phyloP scores from a whole-genome alignment of 1,140 invertebrate species.

The Vanessa tameamea region DNA sequence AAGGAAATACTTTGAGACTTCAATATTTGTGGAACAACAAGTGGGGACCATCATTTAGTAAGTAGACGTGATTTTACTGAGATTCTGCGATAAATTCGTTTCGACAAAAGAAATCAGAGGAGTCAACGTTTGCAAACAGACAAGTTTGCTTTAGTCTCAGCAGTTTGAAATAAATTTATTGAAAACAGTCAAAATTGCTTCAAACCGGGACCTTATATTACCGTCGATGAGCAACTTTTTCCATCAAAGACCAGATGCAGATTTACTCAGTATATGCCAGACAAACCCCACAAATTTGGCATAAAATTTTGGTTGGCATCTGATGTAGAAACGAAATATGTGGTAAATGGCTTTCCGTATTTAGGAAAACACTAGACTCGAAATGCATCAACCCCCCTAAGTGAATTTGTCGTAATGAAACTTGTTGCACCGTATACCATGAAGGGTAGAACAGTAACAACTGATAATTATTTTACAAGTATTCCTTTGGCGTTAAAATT shows the following conservation, averaged over 20 bases:
- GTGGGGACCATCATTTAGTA: not conserved
- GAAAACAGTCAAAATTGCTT: constrained; percentile 27
- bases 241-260: constrained; percentile 25
- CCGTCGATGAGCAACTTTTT: constrained; percentile 27
- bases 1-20: constrained; percentile 13
- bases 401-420: constrained; percentile 29
- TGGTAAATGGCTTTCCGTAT: constrained; percentile 34
- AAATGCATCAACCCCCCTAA: constrained; percentile 7
- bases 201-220: constrained; percentile 33
- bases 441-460: constrained; percentile 30
- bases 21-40: not conserved
- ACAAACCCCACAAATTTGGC: constrained; percentile 36
- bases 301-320: constrained; percentile 39
- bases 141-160: constrained; percentile 32
- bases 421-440: constrained; percentile 22
- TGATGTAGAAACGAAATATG: constrained; percentile 35
- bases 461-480: constrained; percentile 24
- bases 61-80: constrained; percentile 6
- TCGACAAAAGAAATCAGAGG: constrained; percentile 22
- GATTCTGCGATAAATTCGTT: constrained; percentile 6
- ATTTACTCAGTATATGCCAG: constrained; percentile 32
- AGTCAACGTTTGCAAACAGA: constrained; percentile 27
- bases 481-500: not conserved
- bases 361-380: constrained; percentile 33
- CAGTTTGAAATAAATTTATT: constrained; percentile 32